phyloP scores from a whole-genome alignment of 2,888 invertebrate genomes.

The Hesperia comma region DNA sequence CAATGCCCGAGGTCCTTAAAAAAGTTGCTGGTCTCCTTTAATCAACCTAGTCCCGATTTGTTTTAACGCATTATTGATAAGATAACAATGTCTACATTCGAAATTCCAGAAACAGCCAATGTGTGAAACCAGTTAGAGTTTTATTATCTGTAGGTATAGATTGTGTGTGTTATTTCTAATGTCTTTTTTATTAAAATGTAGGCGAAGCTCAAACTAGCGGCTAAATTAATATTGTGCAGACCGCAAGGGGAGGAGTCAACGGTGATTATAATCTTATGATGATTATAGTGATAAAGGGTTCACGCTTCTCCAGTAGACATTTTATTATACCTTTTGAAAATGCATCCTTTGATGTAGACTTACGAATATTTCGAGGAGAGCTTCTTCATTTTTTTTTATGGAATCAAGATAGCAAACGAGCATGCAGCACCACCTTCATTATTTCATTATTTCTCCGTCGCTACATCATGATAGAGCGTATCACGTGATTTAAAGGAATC shows the following conservation, averaged over 20 bases:
- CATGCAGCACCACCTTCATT: too few species aligned
- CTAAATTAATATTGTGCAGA: slow-evolving; percentile 55
- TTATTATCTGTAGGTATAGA: too few species aligned
- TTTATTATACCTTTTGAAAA: slow-evolving; percentile 36
- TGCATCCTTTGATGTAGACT: slow-evolving; percentile 6
- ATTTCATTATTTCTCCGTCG: too few species aligned
- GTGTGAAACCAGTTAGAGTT: neutral
- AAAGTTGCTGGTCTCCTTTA: too few species aligned
- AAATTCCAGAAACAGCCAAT: neutral
- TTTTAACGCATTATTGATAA: too few species aligned
- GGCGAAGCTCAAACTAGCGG: slow-evolving; percentile 55
- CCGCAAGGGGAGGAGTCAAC: slow-evolving; percentile 57
- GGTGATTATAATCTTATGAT: slow-evolving; percentile 41
- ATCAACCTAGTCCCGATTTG: too few species aligned
- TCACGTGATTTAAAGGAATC: too few species aligned
- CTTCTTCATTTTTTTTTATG: neutral
- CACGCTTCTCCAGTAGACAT: slow-evolving; percentile 41
- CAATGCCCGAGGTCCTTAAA: too few species aligned
- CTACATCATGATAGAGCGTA: too few species aligned
- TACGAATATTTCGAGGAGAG: slow-evolving; percentile 3
- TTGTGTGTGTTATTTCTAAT: neutral
- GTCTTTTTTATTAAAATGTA: slow-evolving; percentile 35
- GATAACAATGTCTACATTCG: too few species aligned
- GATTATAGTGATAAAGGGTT: slow-evolving; percentile 38
- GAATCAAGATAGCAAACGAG: too few species aligned